Conservation (phyloP, 2,113 vertebrate genomes). For the Miniopterus natalensis region DNA sequence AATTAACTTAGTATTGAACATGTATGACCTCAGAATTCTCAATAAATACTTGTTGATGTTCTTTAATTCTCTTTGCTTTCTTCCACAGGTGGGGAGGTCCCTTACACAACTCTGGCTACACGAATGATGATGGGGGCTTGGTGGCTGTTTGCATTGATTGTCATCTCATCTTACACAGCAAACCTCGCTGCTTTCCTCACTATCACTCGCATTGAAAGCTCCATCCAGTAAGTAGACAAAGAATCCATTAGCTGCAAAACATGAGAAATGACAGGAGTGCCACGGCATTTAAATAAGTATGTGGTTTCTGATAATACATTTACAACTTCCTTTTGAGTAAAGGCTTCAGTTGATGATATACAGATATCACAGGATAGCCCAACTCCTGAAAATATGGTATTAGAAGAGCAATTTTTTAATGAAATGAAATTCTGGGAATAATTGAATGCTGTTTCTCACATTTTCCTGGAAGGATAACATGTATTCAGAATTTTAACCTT, state of each 20-base stretch:
- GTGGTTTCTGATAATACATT: not conserved
- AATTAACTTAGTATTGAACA: not conserved
- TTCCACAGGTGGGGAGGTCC: conserved; percentile 95
- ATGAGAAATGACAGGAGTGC: not conserved
- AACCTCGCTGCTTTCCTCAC: conserved; percentile 99
- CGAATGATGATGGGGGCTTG: conserved; percentile 99
- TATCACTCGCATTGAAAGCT: conserved; percentile 97
- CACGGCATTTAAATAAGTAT: not conserved
- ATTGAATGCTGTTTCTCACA: not conserved
- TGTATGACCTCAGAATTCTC: not conserved
- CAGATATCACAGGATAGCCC: not conserved
- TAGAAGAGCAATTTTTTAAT: not conserved
- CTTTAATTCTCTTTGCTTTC: conserved; percentile 72
- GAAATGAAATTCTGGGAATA: not conserved
- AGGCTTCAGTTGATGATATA: not conserved
- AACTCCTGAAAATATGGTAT: not conserved
- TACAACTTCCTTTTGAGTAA: not conserved
- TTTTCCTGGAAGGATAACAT: conserved; percentile 24
- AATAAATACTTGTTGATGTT: not conserved
- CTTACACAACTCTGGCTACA: conserved; percentile 97
- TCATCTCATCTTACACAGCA: conserved; percentile 99
- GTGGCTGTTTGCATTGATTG: conserved; percentile 99
- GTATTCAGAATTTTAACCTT: not conserved
- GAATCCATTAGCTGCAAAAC: not conserved
- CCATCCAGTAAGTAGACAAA: conserved; percentile 96